Evolutionary conservation across 1,140 invertebrate genomes (phyloP).

Genomic region (Meloidogyne floridensis): DNA sequence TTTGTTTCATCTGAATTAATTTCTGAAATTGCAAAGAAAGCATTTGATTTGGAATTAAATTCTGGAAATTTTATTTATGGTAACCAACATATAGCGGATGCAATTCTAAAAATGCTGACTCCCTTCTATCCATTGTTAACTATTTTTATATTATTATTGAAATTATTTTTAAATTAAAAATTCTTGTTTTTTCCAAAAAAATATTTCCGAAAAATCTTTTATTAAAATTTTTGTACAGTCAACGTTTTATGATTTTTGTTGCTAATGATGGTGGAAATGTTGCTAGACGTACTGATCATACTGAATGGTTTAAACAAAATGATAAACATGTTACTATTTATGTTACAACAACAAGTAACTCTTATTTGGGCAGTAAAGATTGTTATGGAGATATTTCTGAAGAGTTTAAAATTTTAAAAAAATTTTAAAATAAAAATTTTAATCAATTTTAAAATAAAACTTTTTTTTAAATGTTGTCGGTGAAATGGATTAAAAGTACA

Average conservation of each 20-base stretch:
- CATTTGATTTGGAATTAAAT: not conserved
- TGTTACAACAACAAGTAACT: not conserved
- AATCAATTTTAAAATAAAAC: no score
- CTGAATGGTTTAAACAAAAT: not conserved
- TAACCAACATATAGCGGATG: not conserved
- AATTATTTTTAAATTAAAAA: not conserved
- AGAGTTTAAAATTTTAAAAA: conserved; percentile 10
- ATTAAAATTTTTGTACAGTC: not conserved
- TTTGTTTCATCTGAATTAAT: not conserved
- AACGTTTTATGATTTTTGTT: conserved; percentile 8
- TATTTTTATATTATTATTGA: not conserved
- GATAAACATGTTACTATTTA: conserved; percentile 8
- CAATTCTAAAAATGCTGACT: not conserved
- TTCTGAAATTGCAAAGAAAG: not conserved
- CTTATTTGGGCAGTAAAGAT: not conserved
- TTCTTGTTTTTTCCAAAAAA: not conserved
- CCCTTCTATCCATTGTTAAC: not conserved
- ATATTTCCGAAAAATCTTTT: no score
- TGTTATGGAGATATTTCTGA: conserved; percentile 12
- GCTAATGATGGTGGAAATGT: not conserved
- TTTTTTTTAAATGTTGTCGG: no score
- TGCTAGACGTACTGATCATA: conserved; percentile 8
- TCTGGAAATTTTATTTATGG: not conserved
- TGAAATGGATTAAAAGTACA: no score
- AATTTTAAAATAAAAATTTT: no score